Conservation (phyloP, 2,797 vertebrate genomes). For the Pseudocheirus occidentalis region DNA sequence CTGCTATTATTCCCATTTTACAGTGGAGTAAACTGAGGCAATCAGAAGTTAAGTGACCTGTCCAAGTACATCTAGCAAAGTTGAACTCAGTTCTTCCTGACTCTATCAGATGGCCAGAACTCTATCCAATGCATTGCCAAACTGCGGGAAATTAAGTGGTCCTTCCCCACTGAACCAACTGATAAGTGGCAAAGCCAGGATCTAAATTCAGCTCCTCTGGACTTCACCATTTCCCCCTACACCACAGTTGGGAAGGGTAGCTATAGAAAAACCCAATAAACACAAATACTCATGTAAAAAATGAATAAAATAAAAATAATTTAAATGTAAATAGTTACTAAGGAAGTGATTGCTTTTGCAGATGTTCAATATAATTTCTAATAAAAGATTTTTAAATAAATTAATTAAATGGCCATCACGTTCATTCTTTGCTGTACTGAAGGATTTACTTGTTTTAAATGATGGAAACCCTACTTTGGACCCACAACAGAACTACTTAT, state of each 20-base stretch:
- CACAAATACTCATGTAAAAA: not conserved
- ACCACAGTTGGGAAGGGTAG: not conserved
- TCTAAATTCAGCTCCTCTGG: constrained; percentile 8
- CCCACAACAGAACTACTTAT: too few relatives aligned
- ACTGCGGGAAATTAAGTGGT: not conserved
- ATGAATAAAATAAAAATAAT: too few relatives aligned
- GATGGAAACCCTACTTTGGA: not conserved
- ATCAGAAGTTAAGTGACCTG: not conserved
- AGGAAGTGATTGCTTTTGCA: too few relatives aligned
- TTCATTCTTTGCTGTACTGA: not conserved
- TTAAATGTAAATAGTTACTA: too few relatives aligned
- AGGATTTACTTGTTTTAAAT: not conserved
- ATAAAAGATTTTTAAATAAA: not conserved
- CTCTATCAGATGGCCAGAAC: not conserved
- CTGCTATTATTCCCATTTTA: not conserved
- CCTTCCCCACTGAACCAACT: not conserved
- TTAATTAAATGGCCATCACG: not conserved
- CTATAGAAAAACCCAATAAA: not conserved
- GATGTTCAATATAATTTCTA: not conserved
- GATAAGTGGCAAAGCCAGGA: not conserved
- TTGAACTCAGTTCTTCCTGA: not conserved
- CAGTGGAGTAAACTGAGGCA: not conserved
- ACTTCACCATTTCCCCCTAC: not conserved
- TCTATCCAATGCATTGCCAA: not conserved
- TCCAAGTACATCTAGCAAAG: not conserved